Evolutionary conservation across 2,113 vertebrate genomes (phyloP), one percentile per base, ranked within the genome.

Genomic region (Petaurus breviceps): DNA sequence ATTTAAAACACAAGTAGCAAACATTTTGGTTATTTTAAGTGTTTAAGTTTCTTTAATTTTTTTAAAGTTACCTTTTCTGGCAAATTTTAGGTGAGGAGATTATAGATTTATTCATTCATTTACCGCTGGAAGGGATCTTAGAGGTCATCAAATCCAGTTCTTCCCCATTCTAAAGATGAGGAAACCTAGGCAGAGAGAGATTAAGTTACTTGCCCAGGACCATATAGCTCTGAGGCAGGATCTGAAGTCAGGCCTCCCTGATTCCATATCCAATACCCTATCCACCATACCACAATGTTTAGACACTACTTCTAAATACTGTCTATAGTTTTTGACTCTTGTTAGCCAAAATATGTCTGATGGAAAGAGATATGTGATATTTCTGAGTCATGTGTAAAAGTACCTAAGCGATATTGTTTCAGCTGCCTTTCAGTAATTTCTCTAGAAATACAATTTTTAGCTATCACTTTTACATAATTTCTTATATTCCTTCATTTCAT

Each of bases 391-490:
- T 50, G 24, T 14, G 16, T 14, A 26, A 92, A 93, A 28, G 68
- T 22, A 77, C 37, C 25, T 89, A 55, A 94, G 89, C 51, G 53
- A 91, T 47, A 3, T 51, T 92, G 92, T n/a, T 31, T 46, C 28
- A 94, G 37, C 54, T 31, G 11, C 91, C 25, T 91, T 16, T 77
- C 16, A 54, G 95, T 54, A 93, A 90, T 53, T 92, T 37, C n/a
- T 43, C 31, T 89, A 51, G n/a, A 47, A 43, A 91, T 90, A 46
- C 84, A 84, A 53, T 43, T 43, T 84, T 54, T 89, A 51, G 50
- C 5, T 3, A 31, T 26, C 24, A 11, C 1, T 37, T 16, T 46
- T 52, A 1, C 0, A 3, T n/a, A 43, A 10, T 93, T 26, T 22
- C 4, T 93, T 90, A 49, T 8, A 28, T 91, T 93, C 43, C 43